Percentiles rank a stretch among this genome's conserved stretches.
phyloP scores from a whole-genome alignment of 2,888 invertebrate genomes.

The Schizotus pectinicornis region DNA sequence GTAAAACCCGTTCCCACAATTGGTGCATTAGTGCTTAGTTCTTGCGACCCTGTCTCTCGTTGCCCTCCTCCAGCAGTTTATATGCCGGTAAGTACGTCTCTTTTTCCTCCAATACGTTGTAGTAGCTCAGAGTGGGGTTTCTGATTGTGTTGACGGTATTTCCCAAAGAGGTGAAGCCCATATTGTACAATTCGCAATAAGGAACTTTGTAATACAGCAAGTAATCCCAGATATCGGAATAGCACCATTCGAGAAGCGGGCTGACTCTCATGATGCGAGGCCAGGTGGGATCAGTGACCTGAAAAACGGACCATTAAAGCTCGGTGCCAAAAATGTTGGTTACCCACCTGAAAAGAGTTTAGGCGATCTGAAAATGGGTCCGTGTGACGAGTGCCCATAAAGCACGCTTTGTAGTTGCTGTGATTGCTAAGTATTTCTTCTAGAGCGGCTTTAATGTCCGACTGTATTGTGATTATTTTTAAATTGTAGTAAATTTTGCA shows the following conservation, averaged over 20 bases:
- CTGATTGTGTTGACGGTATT: constrained; percentile 78
- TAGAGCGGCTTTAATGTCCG: constrained; percentile 77
- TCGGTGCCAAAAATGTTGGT: constrained; percentile 4
- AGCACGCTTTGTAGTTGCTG: constrained; percentile 74
- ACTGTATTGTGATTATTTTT: constrained; percentile 70
- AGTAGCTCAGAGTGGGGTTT: constrained; percentile 73
- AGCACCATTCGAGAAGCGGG: constrained; percentile 92
- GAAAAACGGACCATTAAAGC: constrained; percentile 38
- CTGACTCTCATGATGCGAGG: constrained; percentile 87
- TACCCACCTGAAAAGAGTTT: constrained; percentile 70
- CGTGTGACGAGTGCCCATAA: constrained; percentile 90
- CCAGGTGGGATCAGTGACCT: constrained; percentile 90
- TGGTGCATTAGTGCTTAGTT: too few species aligned
- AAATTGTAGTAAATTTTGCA: constrained; percentile 76
- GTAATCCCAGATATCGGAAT: constrained; percentile 91
- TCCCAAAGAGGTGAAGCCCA: constrained; percentile 92
- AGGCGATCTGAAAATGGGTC: constrained; percentile 82
- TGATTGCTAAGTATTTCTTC: constrained; percentile 65
- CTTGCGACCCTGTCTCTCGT: constrained; percentile 68
- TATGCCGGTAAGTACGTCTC: constrained; percentile 76
- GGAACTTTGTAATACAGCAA: constrained; percentile 78
- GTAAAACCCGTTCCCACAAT: too few species aligned
- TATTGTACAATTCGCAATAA: constrained; percentile 90
- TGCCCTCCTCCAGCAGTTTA: constrained; percentile 64
- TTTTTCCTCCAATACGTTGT: constrained; percentile 58